These are phyloP conservation scores for Mesitornis unicolor DNA, from an alignment of 2,113 vertebrate species.

Conservation along the genomic window DNA sequence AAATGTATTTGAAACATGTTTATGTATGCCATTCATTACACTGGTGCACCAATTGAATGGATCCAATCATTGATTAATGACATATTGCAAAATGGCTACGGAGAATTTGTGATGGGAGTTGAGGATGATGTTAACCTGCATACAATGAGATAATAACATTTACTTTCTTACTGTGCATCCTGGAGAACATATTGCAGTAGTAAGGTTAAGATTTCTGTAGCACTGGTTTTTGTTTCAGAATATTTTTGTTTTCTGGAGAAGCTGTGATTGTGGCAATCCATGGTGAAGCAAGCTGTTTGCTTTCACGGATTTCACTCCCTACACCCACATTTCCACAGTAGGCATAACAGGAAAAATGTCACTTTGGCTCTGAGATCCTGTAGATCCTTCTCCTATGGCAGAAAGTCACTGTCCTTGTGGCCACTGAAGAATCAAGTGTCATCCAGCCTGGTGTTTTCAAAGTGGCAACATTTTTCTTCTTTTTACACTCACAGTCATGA, in stretches of 20 bases:
- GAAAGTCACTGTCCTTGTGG: slow-evolving; percentile 16
- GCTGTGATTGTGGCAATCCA: not conserved
- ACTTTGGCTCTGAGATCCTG: not conserved
- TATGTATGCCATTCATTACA: slow-evolving; percentile 46
- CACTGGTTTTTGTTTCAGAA: not conserved
- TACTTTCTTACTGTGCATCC: not conserved
- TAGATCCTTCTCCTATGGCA: not conserved
- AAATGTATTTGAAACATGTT: slow-evolving; percentile 58
- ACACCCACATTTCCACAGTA: not conserved
- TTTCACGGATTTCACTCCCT: not conserved
- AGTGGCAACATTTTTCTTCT: slow-evolving; percentile 49
- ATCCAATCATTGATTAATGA: slow-evolving; percentile 44
- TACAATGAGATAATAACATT: not conserved
- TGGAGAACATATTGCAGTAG: not conserved
- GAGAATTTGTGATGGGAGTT: slow-evolving; percentile 1
- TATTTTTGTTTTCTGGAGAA: not conserved
- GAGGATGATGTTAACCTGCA: slow-evolving; percentile 1
- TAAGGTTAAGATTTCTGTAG: not conserved
- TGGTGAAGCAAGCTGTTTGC: not conserved
- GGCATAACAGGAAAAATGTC: not conserved
- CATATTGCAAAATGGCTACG: slow-evolving; percentile 15
- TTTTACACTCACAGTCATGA: slow-evolving; percentile 48
- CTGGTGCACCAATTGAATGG: slow-evolving; percentile 21
- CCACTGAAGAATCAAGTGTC: slow-evolving; percentile 18
- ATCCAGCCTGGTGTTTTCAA: slow-evolving; percentile 36